Conservation (phyloP, 2,797 vertebrate species). For the Argyrosomus regius region DNA sequence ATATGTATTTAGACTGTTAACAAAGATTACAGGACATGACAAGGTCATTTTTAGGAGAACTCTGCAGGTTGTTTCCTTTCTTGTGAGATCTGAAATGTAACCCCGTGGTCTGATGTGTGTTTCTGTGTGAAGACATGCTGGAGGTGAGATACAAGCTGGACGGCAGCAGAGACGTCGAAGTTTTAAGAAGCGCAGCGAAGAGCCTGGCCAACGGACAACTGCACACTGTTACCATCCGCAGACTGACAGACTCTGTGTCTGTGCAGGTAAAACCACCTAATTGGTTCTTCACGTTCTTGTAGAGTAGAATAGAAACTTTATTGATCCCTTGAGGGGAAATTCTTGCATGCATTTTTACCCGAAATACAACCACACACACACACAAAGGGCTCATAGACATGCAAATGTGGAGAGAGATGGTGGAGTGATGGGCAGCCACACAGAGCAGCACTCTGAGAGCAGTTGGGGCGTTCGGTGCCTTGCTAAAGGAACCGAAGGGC, state of each 20-base stretch:
- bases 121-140: slow-evolving; percentile 86
- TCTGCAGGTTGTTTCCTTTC: background rate
- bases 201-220: slow-evolving; percentile 90
- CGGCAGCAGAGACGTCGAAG: slow-evolving; percentile 86
- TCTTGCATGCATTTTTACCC: no score
- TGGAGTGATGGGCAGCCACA: no score
- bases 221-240: slow-evolving; percentile 86
- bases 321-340: no score
- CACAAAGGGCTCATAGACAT: no score
- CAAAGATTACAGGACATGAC: background rate
- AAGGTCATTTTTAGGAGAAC: background rate
- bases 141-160: slow-evolving; percentile 93
- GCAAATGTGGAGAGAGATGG: no score
- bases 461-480: no score
- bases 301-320: background rate
- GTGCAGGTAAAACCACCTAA: slow-evolving; percentile 63
- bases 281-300: background rate
- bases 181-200: slow-evolving; percentile 85
- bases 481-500: no score
- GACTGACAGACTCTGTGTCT: slow-evolving; percentile 84
- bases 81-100: background rate
- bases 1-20: slow-evolving; percentile 8
- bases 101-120: background rate
- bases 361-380: no score
- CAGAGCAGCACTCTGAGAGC: no score